phyloP scores from a whole-genome alignment of 2,113 vertebrate genomes.

The Hippocampus comes region DNA sequence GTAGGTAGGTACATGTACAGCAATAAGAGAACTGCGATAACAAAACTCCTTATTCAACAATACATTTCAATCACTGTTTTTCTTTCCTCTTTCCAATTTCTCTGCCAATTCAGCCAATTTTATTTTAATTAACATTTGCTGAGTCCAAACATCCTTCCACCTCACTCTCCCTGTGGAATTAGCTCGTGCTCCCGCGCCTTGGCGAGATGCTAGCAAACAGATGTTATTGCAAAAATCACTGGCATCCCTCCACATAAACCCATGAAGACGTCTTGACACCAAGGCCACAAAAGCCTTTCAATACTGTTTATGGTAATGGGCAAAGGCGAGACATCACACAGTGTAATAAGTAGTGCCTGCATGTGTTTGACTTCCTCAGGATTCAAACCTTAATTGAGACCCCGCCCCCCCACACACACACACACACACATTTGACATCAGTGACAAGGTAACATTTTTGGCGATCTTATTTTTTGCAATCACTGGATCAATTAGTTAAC shows the following conservation, averaged over 20 bases:
- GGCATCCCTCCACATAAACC: conserved; percentile 58
- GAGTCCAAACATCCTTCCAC: conserved; percentile 16
- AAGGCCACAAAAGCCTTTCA: conserved; percentile 43
- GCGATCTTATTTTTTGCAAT: background rate
- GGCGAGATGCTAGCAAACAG: conserved; percentile 52
- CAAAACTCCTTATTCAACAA: background rate
- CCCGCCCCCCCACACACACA: background rate
- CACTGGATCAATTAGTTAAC: background rate
- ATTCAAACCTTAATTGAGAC: background rate
- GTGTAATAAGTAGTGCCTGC: background rate
- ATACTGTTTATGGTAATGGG: conserved; percentile 54
- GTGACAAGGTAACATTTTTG: background rate
- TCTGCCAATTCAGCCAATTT: conserved; percentile 28
- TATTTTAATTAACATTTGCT: background rate
- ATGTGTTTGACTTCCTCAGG: background rate
- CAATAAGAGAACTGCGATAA: background rate
- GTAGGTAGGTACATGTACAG: too few relatives aligned
- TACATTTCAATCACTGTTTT: conserved; percentile 4
- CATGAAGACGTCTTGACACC: conserved; percentile 47
- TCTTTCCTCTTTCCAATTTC: conserved; percentile 14
- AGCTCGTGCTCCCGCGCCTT: conserved; percentile 9
- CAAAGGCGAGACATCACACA: background rate
- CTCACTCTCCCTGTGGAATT: conserved; percentile 20
- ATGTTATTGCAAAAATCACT: conserved; percentile 40
- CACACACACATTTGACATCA: background rate